phyloP scores from a whole-genome alignment of 2,797 vertebrate genomes.

The Huso huso region DNA sequence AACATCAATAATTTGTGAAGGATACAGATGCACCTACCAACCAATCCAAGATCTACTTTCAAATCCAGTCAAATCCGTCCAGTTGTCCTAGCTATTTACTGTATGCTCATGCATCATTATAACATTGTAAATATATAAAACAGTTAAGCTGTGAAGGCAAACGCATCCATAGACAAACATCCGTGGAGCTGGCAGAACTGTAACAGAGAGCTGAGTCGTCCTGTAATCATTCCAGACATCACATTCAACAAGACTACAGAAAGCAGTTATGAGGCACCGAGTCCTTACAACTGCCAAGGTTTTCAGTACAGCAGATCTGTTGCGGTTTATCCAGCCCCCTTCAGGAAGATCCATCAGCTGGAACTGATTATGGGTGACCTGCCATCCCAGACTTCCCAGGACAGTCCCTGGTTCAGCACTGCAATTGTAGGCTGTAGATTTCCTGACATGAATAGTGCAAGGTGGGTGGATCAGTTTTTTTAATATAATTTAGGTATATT shows the following conservation, averaged over 20 bases:
- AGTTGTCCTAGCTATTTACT: too few species aligned
- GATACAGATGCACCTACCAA: too few species aligned
- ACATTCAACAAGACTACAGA: neutral
- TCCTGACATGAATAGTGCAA: constrained; percentile 1
- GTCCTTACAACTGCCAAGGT: neutral
- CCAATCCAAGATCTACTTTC: too few species aligned
- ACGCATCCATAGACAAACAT: too few species aligned
- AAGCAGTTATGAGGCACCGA: neutral
- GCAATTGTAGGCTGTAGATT: neutral
- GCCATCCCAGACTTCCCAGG: constrained; percentile 1
- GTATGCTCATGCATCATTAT: too few species aligned
- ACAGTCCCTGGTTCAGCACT: neutral
- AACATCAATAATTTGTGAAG: too few species aligned
- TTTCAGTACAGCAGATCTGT: neutral
- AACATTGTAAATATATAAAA: too few species aligned
- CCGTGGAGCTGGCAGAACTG: too few species aligned
- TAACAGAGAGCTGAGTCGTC: too few species aligned
- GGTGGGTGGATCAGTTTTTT: neutral
- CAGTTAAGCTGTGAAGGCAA: too few species aligned
- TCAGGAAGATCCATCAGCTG: neutral
- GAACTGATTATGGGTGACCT: neutral
- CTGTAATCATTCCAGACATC: neutral
- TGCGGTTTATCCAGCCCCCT: neutral
- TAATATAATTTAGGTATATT: neutral
- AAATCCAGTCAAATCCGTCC: too few species aligned